Evolutionary conservation across 2,888 invertebrate genomes (phyloP).

Genomic region (Dendrolimus pini): DNA sequence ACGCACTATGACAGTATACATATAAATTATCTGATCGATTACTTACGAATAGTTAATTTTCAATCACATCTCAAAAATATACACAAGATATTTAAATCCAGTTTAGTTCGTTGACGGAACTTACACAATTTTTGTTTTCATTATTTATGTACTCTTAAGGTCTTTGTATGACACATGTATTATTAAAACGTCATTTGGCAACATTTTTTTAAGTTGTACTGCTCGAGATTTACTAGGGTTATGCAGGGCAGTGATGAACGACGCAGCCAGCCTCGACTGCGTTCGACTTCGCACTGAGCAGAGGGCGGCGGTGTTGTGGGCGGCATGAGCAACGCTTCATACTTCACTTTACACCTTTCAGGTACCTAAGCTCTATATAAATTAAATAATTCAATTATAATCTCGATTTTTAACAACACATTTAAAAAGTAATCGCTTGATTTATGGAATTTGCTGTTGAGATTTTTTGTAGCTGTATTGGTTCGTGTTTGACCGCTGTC

Average conservation of each 20-base stretch:
- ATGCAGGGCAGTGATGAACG: not conserved
- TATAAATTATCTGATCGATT: conserved; percentile 4
- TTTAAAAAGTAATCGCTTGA: too few species aligned
- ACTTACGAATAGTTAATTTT: conserved; percentile 39
- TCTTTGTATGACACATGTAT: not conserved
- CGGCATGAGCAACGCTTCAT: not conserved
- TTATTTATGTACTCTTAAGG: conserved; percentile 41
- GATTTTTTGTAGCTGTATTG: too few species aligned
- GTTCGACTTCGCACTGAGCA: not conserved
- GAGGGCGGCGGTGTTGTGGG: not conserved
- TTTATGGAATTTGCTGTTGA: too few species aligned
- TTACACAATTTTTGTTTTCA: conserved; percentile 28
- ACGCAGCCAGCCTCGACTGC: not conserved
- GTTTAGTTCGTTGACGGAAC: conserved; percentile 29
- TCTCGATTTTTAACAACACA: too few species aligned
- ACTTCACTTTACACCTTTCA: not conserved
- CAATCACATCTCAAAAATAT: conserved; percentile 50
- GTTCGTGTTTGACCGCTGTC: too few species aligned
- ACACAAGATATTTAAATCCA: conserved; percentile 46
- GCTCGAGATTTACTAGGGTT: not conserved
- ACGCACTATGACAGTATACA: too few species aligned
- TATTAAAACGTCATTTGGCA: not conserved
- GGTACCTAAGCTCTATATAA: not conserved
- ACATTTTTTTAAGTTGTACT: not conserved
- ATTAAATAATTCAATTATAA: too few species aligned